phyloP scores from a whole-genome alignment of 2,113 vertebrate genomes.

The Propithecus coquereli region DNA sequence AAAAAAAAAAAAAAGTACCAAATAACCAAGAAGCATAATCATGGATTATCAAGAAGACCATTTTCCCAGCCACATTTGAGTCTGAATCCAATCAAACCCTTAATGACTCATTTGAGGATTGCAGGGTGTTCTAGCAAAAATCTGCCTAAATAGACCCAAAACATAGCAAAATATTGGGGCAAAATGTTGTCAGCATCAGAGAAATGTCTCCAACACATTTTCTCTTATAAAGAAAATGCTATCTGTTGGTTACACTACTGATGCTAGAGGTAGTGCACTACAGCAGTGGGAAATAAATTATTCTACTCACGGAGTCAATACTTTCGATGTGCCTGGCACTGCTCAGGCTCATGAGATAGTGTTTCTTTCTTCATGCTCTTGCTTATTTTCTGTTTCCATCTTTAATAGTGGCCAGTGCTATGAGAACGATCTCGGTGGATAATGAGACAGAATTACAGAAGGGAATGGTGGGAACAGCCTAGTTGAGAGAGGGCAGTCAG shows the following conservation, averaged over 20 bases:
- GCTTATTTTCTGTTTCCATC: background rate
- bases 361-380: background rate
- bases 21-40: background rate
- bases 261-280: fast-evolving
- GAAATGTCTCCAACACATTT: background rate
- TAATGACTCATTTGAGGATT: background rate
- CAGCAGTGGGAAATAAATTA: background rate
- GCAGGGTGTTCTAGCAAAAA: background rate
- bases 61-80: background rate
- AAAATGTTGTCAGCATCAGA: background rate
- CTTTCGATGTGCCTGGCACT: background rate
- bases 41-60: background rate
- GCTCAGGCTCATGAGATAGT: background rate
- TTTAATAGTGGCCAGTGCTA: background rate
- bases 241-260: background rate
- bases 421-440: background rate
- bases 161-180: background rate
- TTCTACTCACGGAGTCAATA: background rate
- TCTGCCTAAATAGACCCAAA: background rate
- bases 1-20: background rate
- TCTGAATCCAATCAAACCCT: background rate
- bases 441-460: background rate
- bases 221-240: background rate
- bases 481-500: fast-evolving
- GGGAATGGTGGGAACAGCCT: fast-evolving